phyloP scores from a whole-genome alignment of 2,888 invertebrate species.

The Branchinecta sandiegonensis region DNA sequence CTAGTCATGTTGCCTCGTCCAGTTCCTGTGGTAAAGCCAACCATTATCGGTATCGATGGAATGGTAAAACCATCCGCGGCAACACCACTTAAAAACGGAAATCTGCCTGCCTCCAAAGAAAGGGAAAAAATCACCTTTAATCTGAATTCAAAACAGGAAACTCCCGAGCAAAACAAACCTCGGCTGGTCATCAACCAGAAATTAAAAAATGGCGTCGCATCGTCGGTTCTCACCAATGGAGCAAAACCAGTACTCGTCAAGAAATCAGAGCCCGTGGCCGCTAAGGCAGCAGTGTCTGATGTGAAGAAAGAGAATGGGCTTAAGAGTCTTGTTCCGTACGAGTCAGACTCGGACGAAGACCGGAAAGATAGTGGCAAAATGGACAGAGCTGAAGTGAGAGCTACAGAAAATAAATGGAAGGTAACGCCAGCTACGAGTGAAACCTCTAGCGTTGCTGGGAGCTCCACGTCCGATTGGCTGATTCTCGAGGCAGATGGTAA shows the following conservation, averaged over 20 bases:
- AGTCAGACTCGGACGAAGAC: slow-evolving; percentile 30
- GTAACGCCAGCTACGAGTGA: neutral
- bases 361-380: neutral
- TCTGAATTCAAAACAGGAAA: slow-evolving; percentile 20
- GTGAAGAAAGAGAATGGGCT: neutral
- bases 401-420: neutral
- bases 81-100: neutral
- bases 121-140: slow-evolving; percentile 26
- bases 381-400: neutral
- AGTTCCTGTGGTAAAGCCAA: neutral
- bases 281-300: neutral
- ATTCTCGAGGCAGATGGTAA: neutral
- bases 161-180: slow-evolving; percentile 2
- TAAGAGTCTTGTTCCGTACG: slow-evolving; percentile 23
- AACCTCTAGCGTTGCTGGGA: neutral
- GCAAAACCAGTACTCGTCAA: neutral
- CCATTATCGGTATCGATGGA: neutral
- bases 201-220: neutral
- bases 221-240: neutral
- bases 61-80: neutral
- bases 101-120: slow-evolving; percentile 6
- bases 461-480: neutral
- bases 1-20: neutral
- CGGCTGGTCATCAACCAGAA: slow-evolving; percentile 3
- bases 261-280: neutral